Conservation (phyloP, 2,797 vertebrate species). For the Protosalanx chinensis region DNA sequence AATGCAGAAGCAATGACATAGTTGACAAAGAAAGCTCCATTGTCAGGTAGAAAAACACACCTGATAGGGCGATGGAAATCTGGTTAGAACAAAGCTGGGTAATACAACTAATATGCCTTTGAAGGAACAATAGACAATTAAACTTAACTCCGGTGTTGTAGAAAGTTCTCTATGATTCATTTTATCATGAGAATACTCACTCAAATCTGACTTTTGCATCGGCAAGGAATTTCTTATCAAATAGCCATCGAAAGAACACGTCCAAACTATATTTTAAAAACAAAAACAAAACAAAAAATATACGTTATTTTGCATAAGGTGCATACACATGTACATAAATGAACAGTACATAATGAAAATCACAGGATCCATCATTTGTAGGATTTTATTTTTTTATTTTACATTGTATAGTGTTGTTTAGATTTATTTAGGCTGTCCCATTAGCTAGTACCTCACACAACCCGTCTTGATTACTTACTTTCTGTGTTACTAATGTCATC, state of each 20-base stretch:
- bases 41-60: constrained; percentile 95
- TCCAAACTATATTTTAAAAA: constrained; percentile 77
- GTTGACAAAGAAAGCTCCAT: constrained; percentile 96
- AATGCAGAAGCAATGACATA: constrained; percentile 96
- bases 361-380: too few species aligned
- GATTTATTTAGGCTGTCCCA: too few species aligned
- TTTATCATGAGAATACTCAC: constrained; percentile 72
- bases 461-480: too few species aligned
- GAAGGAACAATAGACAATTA: too few species aligned
- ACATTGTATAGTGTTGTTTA: too few species aligned
- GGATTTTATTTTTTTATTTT: too few species aligned
- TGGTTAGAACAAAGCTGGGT: not conserved
- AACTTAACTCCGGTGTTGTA: too few species aligned
- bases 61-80: constrained; percentile 54
- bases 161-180: too few species aligned
- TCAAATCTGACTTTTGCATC: constrained; percentile 88
- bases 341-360: too few species aligned
- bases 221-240: constrained; percentile 90
- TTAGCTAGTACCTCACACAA: too few species aligned
- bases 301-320: not conserved
- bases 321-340: too few species aligned
- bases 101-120: not conserved
- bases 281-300: constrained; percentile 9
- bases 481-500: too few species aligned
- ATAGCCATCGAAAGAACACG: constrained; percentile 95